These are phyloP conservation scores for Popillia japonica DNA, from an alignment of 1,140 invertebrate genomes.

Conservation along the genomic window DNA sequence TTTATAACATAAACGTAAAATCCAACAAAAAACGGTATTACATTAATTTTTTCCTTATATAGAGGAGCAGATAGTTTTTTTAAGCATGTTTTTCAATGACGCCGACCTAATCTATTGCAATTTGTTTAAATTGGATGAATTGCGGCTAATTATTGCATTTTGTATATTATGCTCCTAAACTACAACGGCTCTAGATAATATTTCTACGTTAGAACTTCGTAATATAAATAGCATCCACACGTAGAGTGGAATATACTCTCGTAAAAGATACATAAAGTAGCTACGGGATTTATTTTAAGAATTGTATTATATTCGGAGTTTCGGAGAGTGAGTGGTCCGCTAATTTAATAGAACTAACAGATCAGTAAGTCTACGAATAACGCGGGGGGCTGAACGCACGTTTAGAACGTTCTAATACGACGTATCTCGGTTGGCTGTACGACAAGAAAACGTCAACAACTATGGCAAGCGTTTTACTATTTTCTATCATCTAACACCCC, in stretches of 20 bases:
- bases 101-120: background rate
- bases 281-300: background rate
- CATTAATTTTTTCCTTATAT: too few relatives aligned
- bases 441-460: constrained; percentile 32
- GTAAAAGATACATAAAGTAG: background rate
- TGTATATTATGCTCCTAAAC: background rate
- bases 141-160: background rate
- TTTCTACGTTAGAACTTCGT: background rate
- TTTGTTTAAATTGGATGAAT: background rate
- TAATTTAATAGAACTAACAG: background rate
- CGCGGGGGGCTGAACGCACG: background rate
- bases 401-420: background rate
- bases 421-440: background rate
- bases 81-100: background rate
- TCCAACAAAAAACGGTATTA: too few relatives aligned
- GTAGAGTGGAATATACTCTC: background rate
- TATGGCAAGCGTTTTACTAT: constrained; percentile 38
- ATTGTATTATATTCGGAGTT: background rate
- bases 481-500: constrained; percentile 36
- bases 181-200: background rate
- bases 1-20: too few relatives aligned
- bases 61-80: too few relatives aligned
- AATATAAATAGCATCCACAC: background rate
- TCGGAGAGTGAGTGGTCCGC: background rate
- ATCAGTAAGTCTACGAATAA: background rate